Conservation (phyloP, 2,797 vertebrate species). For the Phrynocephalus guinanensis region DNA sequence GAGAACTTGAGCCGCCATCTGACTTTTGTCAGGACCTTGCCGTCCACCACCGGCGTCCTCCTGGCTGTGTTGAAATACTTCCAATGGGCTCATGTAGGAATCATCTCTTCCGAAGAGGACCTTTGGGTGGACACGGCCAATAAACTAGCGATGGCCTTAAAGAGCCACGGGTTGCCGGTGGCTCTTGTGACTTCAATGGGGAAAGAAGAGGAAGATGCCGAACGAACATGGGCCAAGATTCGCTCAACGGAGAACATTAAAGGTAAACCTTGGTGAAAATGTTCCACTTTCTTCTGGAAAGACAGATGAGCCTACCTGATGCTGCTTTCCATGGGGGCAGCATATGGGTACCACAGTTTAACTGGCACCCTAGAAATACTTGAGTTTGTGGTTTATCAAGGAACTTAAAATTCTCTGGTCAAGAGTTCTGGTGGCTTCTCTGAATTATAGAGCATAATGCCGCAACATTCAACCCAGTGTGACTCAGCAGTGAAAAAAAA, state of each 20-base stretch:
- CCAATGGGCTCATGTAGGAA: slow-evolving; percentile 86
- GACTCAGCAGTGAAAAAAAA: no score
- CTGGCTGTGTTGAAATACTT: slow-evolving; percentile 87
- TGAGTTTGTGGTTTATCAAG: neutral
- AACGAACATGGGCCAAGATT: slow-evolving; percentile 80
- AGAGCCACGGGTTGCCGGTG: slow-evolving; percentile 83
- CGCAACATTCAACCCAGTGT: no score
- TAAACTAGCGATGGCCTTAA: slow-evolving; percentile 83
- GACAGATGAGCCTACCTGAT: neutral
- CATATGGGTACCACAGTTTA: neutral
- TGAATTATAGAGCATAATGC: neutral
- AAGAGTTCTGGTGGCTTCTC: neutral
- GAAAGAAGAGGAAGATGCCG: slow-evolving; percentile 78
- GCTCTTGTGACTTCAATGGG: slow-evolving; percentile 79
- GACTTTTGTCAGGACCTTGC: slow-evolving; percentile 83
- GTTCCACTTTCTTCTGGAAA: accelerated
- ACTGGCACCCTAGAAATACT: neutral
- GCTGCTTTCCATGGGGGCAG: neutral
- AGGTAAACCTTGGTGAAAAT: slow-evolving; percentile 75
- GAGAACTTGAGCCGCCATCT: slow-evolving; percentile 80
- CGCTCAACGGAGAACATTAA: slow-evolving; percentile 78
- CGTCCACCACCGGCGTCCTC: slow-evolving; percentile 83
- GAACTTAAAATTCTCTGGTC: no score
- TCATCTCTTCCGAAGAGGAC: slow-evolving; percentile 87
- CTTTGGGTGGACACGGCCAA: slow-evolving; percentile 88